Percentiles rank a stretch among this genome's conserved stretches.
Evolutionary conservation across 2,113 vertebrate species (phyloP).

Genomic region (Redunca redunca): DNA sequence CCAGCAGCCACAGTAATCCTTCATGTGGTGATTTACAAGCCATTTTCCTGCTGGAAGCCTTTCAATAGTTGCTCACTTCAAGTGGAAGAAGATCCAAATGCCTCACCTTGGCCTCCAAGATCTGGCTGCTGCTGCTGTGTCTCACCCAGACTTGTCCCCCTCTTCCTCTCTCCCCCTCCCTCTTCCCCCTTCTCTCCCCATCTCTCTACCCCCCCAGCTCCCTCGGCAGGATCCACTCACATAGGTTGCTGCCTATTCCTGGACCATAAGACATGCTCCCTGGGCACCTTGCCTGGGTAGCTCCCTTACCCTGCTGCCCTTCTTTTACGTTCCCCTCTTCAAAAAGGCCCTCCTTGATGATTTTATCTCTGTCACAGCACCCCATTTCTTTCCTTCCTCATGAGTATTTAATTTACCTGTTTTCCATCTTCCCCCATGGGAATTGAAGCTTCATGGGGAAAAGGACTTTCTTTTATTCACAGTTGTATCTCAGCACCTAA

Average conservation of each 20-base stretch:
- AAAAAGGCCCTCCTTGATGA: not conserved
- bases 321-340: not conserved
- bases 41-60: not conserved
- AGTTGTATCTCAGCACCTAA: not conserved
- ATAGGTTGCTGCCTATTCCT: not conserved
- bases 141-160: not conserved
- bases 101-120: not conserved
- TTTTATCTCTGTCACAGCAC: not conserved
- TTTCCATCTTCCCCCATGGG: not conserved
- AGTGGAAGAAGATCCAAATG: not conserved
- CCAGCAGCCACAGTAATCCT: not conserved
- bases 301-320: not conserved
- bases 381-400: not conserved
- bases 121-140: not conserved
- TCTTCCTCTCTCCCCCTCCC: not conserved
- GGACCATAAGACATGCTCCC: not conserved
- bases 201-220: not conserved
- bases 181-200: too few relatives aligned
- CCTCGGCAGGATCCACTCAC: not conserved
- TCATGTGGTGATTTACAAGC: not conserved
- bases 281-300: too few relatives aligned
- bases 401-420: not conserved
- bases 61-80: not conserved
- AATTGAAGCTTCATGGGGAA: not conserved
- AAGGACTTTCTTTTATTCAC: not conserved